A percentile compares a stretch with the other conserved stretches of the same genome.
Conservation (phyloP, 1,140 invertebrate species). For the Solenopsis invicta region DNA sequence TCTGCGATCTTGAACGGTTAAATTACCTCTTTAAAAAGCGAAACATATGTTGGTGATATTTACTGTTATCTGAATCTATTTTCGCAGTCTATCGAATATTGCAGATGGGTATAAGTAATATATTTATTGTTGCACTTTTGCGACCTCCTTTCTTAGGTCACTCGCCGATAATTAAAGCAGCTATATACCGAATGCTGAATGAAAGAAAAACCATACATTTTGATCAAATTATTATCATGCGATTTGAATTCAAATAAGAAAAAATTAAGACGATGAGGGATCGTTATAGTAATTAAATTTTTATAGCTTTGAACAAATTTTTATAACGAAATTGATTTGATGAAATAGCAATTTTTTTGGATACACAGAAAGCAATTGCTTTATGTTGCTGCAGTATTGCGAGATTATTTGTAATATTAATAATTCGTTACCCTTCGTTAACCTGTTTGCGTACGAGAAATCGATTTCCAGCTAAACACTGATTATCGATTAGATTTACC, state of each 20-base stretch:
- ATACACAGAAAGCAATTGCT: background rate
- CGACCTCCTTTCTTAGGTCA: background rate
- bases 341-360: background rate
- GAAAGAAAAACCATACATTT: background rate
- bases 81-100: constrained; percentile 8
- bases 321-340: background rate
- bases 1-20: background rate
- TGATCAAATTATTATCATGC: background rate
- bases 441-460: background rate
- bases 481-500: constrained; percentile 45
- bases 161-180: background rate
- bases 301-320: background rate
- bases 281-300: background rate
- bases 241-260: background rate
- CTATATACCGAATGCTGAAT: background rate
- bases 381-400: background rate
- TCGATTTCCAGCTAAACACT: background rate
- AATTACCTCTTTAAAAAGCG: constrained; percentile 9
- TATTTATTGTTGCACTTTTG: background rate
- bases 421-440: background rate
- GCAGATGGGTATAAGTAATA: background rate
- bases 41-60: background rate
- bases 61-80: constrained; percentile 9
- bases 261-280: no score
- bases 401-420: background rate